Percentiles rank a stretch among this genome's conserved stretches.
Conservation (phyloP, 2,888 invertebrate genomes). For the Ischnus inquisitorius region DNA sequence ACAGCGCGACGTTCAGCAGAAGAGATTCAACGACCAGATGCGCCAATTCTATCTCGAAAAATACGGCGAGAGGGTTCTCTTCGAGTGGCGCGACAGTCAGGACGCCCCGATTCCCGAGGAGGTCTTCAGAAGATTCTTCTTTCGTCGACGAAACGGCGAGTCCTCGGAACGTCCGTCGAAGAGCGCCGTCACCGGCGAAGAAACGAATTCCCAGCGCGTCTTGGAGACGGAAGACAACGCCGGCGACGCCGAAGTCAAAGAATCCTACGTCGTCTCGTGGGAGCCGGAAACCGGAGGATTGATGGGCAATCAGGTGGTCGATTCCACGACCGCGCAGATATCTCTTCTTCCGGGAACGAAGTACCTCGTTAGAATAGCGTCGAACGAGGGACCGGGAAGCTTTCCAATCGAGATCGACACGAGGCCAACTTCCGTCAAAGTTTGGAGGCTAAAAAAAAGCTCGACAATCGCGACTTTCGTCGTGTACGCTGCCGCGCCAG, state of each 20-base stretch:
- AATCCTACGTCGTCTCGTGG: conserved; percentile 83
- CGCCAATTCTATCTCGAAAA: conserved; percentile 81
- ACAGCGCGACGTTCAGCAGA: conserved; percentile 78
- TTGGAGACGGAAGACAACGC: conserved; percentile 44
- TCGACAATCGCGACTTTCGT: conserved; percentile 16
- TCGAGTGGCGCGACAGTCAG: conserved; percentile 80
- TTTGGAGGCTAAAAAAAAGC: conserved; percentile 77
- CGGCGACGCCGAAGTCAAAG: conserved; percentile 70
- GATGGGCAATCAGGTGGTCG: conserved; percentile 84
- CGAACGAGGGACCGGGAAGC: conserved; percentile 83
- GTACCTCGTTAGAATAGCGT: conserved; percentile 83
- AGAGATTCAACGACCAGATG: conserved; percentile 80
- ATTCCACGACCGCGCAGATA: conserved; percentile 81
- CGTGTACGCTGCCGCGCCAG: conserved; percentile 74
- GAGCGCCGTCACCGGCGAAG: conserved; percentile 57
- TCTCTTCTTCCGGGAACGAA: conserved; percentile 82
- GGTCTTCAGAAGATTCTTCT: conserved; percentile 81
- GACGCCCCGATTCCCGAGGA: conserved; percentile 80
- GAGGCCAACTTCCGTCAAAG: conserved; percentile 75
- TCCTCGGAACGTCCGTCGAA: conserved; percentile 40
- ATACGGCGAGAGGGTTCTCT: conserved; percentile 80
- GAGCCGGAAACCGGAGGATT: conserved; percentile 83
- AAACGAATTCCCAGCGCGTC: conserved; percentile 66
- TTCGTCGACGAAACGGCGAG: conserved; percentile 77
- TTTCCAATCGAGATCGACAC: conserved; percentile 84